phyloP scores from a whole-genome alignment of 2,113 vertebrate genomes.

The Xenopus borealis region DNA sequence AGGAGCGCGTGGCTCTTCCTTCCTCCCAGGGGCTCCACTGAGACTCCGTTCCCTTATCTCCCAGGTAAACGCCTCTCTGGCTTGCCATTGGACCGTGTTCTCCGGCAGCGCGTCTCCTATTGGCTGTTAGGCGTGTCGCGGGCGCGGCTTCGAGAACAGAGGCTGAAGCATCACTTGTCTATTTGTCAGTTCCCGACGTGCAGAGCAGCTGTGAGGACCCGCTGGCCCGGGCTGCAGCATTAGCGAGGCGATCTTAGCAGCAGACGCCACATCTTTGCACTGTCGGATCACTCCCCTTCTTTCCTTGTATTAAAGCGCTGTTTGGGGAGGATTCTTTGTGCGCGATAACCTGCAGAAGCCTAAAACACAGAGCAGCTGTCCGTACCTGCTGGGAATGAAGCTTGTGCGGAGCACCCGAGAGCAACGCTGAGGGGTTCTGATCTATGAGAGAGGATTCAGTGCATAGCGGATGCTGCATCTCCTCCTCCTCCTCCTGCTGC shows the following conservation, averaged over 20 bases:
- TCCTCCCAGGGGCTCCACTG: conserved; percentile 58
- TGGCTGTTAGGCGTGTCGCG: conserved; percentile 4
- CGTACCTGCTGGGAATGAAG: not conserved
- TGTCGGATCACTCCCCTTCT: conserved; percentile 7
- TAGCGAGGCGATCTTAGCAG: not conserved
- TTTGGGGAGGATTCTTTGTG: not conserved
- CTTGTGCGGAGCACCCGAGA: conserved; percentile 12
- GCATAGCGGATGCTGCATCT: conserved; percentile 12
- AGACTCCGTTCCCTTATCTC: conserved; percentile 70
- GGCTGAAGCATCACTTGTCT: conserved; percentile 24
- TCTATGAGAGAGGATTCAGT: conserved; percentile 26
- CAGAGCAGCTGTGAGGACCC: conserved; percentile 40
- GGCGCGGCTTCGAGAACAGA: not conserved
- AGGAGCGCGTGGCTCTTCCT: conserved; percentile 64
- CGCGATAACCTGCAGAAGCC: not conserved
- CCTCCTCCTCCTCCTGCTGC: not conserved
- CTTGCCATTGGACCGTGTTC: not conserved
- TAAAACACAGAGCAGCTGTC: not conserved
- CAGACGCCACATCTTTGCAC: conserved; percentile 35
- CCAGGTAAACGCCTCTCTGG: conserved; percentile 37
- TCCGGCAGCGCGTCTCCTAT: not conserved
- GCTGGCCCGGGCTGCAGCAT: conserved; percentile 13
- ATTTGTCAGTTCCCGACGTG: conserved; percentile 41
- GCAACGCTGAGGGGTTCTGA: conserved; percentile 10
- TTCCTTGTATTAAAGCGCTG: not conserved